These are phyloP conservation scores for Sclerodermus sp. DNA, from an alignment of 2,888 invertebrate genomes.

Conservation along the genomic window DNA sequence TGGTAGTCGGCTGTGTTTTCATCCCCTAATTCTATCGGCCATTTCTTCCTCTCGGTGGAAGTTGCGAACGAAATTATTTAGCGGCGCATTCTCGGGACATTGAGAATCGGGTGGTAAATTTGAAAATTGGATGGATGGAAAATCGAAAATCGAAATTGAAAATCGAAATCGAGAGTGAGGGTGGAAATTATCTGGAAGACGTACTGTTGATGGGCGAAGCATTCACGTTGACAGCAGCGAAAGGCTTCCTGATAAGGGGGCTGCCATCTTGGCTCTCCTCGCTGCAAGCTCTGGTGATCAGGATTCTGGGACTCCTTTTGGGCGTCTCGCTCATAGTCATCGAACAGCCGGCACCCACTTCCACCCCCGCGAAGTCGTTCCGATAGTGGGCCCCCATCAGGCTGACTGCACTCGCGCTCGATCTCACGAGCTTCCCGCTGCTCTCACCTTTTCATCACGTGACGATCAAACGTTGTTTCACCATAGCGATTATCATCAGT, in stretches of 20 bases:
- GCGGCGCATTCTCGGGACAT: too few relatives aligned
- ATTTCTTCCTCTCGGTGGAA: too few relatives aligned
- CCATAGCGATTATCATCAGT: too few relatives aligned
- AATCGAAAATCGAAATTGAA: neutral
- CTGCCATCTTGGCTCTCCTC: constrained; percentile 66
- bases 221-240: constrained; percentile 16
- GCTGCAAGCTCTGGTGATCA: constrained; percentile 73
- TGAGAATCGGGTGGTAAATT: too few relatives aligned
- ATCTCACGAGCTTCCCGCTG: constrained; percentile 46
- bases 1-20: too few relatives aligned
- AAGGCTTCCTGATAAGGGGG: constrained; percentile 40
- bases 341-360: constrained; percentile 27
- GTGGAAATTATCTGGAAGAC: constrained; percentile 6
- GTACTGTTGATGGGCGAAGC: constrained; percentile 46
- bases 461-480: constrained; percentile 2
- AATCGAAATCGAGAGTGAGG: neutral
- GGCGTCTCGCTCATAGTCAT: constrained; percentile 36
- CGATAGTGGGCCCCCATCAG: constrained; percentile 57
- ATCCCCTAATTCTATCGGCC: too few relatives aligned
- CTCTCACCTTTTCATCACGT: constrained; percentile 32
- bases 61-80: too few relatives aligned
- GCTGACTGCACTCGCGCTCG: constrained; percentile 63
- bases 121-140: too few relatives aligned
- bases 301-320: constrained; percentile 68
- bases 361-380: constrained; percentile 34